These are phyloP conservation scores for Anarhynchus alexandrinus DNA, from an alignment of 2,113 vertebrate genomes.

Conservation along the genomic window DNA sequence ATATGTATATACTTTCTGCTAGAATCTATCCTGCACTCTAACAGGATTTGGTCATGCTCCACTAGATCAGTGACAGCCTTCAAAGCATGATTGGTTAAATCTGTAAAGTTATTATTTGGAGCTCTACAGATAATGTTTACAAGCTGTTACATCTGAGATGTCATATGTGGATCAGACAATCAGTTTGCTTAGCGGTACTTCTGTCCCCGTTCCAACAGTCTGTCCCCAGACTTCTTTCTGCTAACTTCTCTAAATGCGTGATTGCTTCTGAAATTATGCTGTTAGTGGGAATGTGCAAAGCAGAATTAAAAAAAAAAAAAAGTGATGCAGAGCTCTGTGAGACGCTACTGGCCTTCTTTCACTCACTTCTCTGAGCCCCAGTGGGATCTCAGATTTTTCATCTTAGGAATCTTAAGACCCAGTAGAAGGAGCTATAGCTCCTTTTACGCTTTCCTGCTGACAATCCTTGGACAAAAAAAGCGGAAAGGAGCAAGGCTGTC, in stretches of 20 bases:
- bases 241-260: not conserved
- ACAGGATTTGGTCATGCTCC: slow-evolving; percentile 35
- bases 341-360: not conserved
- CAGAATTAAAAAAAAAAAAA: not conserved
- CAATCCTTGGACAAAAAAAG: not conserved
- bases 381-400: not conserved
- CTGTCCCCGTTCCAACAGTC: not conserved
- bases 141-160: slow-evolving; percentile 44
- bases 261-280: slow-evolving; percentile 24
- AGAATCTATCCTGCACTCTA: slow-evolving; percentile 6
- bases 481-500: not conserved
- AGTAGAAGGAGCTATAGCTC: slow-evolving; percentile 48
- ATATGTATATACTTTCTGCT: not conserved
- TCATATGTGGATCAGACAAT: slow-evolving; percentile 29
- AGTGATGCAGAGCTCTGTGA: not conserved
- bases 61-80: slow-evolving; percentile 45
- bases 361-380: not conserved
- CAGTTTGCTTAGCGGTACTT: not conserved
- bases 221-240: not conserved
- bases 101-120: slow-evolving; percentile 50
- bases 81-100: slow-evolving; percentile 48
- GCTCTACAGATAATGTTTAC: slow-evolving; percentile 53
- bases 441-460: not conserved
- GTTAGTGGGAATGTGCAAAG: not conserved
- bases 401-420: not conserved